These are phyloP conservation scores for Synanceia verrucosa DNA, from an alignment of 2,797 vertebrate species.

Conservation along the genomic window DNA sequence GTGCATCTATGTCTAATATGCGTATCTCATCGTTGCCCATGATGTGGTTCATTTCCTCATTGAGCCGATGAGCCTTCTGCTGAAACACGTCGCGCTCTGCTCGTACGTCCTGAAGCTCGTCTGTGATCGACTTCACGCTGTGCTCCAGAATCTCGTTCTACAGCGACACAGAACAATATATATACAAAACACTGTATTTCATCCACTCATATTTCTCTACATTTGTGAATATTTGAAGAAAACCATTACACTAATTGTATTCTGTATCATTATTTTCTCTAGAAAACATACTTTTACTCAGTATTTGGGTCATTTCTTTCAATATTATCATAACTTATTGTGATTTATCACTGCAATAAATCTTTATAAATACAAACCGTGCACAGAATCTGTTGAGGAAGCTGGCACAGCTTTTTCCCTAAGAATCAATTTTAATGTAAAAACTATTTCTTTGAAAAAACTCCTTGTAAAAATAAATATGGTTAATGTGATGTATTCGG, in stretches of 20 bases:
- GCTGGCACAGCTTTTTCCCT: no score
- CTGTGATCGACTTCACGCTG: slow-evolving; percentile 89
- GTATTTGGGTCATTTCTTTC: no score
- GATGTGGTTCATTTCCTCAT: slow-evolving; percentile 94
- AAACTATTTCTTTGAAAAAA: not conserved
- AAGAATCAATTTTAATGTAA: no score
- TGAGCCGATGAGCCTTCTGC: slow-evolving; percentile 94
- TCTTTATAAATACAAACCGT: not conserved
- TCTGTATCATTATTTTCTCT: not conserved
- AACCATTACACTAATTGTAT: not conserved
- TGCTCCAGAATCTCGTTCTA: slow-evolving; percentile 92
- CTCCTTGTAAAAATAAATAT: not conserved
- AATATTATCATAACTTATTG: no score
- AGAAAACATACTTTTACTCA: not conserved
- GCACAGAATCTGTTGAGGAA: no score
- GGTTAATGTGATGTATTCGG: not conserved
- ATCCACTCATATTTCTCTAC: not conserved
- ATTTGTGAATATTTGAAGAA: no score
- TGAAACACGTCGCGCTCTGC: slow-evolving; percentile 93
- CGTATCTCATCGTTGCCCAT: slow-evolving; percentile 90
- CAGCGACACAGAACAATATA: slow-evolving; percentile 10
- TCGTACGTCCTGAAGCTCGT: slow-evolving; percentile 94
- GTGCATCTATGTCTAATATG: slow-evolving; percentile 93
- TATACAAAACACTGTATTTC: not conserved
- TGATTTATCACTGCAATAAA: not conserved